Evolutionary conservation across 2,888 invertebrate genomes (phyloP).

Genomic region (Xylota segnis): DNA sequence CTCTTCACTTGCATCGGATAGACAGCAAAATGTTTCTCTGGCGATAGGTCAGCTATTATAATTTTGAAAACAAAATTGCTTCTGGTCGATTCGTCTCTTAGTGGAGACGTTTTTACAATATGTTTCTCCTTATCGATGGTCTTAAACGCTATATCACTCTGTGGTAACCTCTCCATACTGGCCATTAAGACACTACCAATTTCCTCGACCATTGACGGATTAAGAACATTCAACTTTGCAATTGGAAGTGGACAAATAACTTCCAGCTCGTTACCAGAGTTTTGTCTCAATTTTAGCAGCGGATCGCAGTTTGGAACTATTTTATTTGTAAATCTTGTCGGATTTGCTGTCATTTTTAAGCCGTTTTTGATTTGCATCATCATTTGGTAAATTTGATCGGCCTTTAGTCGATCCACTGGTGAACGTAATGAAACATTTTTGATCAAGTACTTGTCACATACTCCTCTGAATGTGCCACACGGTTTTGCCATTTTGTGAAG

Average conservation of each 20-base stretch:
- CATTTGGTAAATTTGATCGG: slow-evolving; percentile 41
- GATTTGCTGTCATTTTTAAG: slow-evolving; percentile 38
- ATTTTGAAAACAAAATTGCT: slow-evolving; percentile 31
- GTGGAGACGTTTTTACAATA: neutral
- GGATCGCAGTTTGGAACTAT: slow-evolving; percentile 36
- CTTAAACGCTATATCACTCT: slow-evolving; percentile 44
- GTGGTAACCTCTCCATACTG: slow-evolving; percentile 27
- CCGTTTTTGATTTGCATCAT: slow-evolving; percentile 52
- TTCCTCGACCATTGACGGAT: slow-evolving; percentile 28
- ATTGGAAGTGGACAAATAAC: slow-evolving; percentile 19
- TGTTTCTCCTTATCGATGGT: neutral
- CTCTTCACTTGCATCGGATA: slow-evolving; percentile 48
- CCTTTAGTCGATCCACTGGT: neutral
- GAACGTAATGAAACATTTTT: neutral
- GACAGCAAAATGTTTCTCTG: slow-evolving; percentile 42
- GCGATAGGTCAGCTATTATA: slow-evolving; percentile 17
- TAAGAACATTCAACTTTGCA: slow-evolving; percentile 40
- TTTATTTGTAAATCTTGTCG: slow-evolving; percentile 42
- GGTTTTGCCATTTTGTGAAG: neutral
- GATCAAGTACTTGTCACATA: slow-evolving; percentile 4
- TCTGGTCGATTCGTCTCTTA: neutral
- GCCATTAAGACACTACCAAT: slow-evolving; percentile 27
- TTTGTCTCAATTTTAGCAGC: slow-evolving; percentile 35
- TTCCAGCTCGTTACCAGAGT: slow-evolving; percentile 43
- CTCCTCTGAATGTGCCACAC: neutral